phyloP scores from a whole-genome alignment of 2,797 vertebrate species.

The Loriculus beryllinus region DNA sequence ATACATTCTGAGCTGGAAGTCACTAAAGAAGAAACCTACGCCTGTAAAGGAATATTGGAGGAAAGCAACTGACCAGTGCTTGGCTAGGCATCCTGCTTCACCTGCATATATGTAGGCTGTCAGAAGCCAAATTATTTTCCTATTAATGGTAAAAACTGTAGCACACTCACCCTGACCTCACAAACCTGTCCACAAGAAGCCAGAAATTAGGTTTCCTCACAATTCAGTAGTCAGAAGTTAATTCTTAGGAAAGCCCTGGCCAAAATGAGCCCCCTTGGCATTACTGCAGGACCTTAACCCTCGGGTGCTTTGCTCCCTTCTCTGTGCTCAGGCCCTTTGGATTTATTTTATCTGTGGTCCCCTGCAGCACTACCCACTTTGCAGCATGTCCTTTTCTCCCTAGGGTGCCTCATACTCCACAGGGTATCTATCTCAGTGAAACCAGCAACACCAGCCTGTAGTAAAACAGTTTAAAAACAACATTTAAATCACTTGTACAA shows the following conservation, averaged over 20 bases:
- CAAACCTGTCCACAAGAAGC: not conserved
- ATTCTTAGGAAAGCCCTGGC: not conserved
- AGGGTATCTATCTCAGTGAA: not conserved
- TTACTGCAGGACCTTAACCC: not conserved
- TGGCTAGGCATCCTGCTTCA: not conserved
- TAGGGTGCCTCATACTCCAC: not conserved
- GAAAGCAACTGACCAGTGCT: not conserved
- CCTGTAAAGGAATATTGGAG: not conserved
- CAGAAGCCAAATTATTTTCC: not conserved
- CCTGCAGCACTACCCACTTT: rapidly evolving
- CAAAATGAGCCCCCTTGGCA: not conserved
- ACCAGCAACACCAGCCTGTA: not conserved
- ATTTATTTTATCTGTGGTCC: not conserved
- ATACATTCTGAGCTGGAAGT: not conserved
- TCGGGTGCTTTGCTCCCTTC: not conserved
- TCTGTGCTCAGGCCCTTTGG: not conserved
- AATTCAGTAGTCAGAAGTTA: not conserved
- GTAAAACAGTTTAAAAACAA: not conserved
- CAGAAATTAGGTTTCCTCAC: not conserved
- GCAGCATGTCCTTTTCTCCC: not conserved
- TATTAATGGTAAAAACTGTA: not conserved
- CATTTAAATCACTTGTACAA: conserved; percentile 43
- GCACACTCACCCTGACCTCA: not conserved
- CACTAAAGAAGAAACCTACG: not conserved
- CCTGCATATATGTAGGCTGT: not conserved